Conservation (phyloP, 2,888 invertebrate genomes). For the Patella caerulea region DNA sequence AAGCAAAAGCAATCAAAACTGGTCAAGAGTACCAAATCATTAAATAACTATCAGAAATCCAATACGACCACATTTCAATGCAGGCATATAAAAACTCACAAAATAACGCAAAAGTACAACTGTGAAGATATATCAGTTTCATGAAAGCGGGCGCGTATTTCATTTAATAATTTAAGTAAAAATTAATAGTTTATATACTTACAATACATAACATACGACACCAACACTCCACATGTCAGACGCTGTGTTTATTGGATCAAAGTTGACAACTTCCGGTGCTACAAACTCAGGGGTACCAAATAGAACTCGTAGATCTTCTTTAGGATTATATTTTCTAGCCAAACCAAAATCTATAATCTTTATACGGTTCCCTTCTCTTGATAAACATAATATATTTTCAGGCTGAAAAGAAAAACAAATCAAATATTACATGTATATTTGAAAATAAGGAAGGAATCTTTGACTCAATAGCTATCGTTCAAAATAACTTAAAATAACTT, state of each 20-base stretch:
- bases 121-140: no score
- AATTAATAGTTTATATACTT: constrained; percentile 73
- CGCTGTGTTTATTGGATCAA: constrained; percentile 94
- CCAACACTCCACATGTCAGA: constrained; percentile 99
- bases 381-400: constrained; percentile 97
- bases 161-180: no score
- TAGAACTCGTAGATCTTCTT: constrained; percentile 87
- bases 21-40: no score
- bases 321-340: constrained; percentile 91
- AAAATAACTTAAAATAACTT: no score
- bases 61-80: background rate
- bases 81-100: no score
- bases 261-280: constrained; percentile 98
- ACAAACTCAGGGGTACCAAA: constrained; percentile 99
- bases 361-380: constrained; percentile 96
- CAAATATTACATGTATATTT: background rate
- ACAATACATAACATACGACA: constrained; percentile 98
- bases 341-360: constrained; percentile 99
- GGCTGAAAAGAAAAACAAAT: constrained; percentile 78
- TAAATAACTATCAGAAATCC: background rate
- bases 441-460: background rate
- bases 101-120: background rate
- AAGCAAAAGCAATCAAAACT: background rate
- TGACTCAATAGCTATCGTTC: no score
- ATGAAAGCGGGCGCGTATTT: no score